These are phyloP conservation scores for Trididemnum clinides DNA, from an alignment of 23 tunicate species.

Conservation along the genomic window DNA sequence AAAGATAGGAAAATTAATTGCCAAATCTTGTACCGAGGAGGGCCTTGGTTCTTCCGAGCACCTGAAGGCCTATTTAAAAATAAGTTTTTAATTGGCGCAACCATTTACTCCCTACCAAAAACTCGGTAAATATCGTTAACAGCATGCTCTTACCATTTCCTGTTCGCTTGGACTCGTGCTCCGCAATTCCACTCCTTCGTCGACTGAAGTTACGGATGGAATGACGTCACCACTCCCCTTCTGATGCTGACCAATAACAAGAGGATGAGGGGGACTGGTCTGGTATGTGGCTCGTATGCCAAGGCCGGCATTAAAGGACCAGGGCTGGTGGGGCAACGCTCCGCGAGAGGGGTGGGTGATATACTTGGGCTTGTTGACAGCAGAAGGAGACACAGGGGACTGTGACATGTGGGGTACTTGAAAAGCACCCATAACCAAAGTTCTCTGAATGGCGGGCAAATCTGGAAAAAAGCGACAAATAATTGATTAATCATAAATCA, in stretches of 20 bases:
- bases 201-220: conserved; percentile 62
- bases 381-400: conserved; percentile 36
- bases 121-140: too few relatives aligned
- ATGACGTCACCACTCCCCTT: conserved; percentile 52
- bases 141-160: conserved; percentile 42
- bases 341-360: conserved; percentile 33
- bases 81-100: too few relatives aligned
- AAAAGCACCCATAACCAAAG: conserved; percentile 12
- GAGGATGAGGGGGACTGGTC: background rate
- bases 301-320: conserved; percentile 58
- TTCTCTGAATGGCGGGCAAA: conserved; percentile 18
- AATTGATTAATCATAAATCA: too few relatives aligned
- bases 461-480: conserved; percentile 38
- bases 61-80: too few relatives aligned
- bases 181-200: conserved; percentile 61
- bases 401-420: background rate
- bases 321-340: conserved; percentile 59
- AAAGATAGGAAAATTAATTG: too few relatives aligned
- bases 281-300: background rate
- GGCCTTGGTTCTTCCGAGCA: too few relatives aligned
- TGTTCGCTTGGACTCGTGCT: conserved; percentile 28
- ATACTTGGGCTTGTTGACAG: conserved; percentile 31
- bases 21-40: too few relatives aligned
- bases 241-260: background rate
- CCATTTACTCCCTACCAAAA: too few relatives aligned